phyloP scores from a whole-genome alignment of 2,113 vertebrate species.

The Osmerus mordax region DNA sequence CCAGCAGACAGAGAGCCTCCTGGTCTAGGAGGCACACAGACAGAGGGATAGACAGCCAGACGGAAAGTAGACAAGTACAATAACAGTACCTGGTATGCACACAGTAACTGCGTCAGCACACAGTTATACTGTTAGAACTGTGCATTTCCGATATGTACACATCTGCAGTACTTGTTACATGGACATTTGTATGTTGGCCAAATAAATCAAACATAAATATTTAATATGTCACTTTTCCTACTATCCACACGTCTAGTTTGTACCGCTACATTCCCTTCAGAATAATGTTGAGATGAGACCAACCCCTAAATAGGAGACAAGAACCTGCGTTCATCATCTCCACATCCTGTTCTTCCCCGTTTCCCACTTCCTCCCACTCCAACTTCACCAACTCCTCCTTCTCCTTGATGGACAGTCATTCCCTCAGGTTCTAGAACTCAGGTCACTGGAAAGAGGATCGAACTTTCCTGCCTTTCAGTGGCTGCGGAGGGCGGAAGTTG shows the following conservation, averaged over 20 bases:
- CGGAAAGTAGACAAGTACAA: neutral
- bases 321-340: too few species aligned
- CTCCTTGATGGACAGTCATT: too few species aligned
- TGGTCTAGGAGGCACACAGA: neutral
- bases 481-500: slow-evolving; percentile 93
- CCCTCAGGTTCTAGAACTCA: slow-evolving; percentile 28
- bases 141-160: slow-evolving; percentile 26
- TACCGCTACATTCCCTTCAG: too few species aligned
- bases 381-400: neutral
- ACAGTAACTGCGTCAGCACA: slow-evolving; percentile 6
- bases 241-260: too few species aligned
- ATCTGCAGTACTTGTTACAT: too few species aligned
- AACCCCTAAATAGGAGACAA: too few species aligned
- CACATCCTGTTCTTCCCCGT: too few species aligned
- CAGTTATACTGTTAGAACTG: slow-evolving; percentile 27
- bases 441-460: slow-evolving; percentile 83
- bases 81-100: slow-evolving; percentile 5
- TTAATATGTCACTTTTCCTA: too few species aligned
- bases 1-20: slow-evolving; percentile 11
- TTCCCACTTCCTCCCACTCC: too few species aligned
- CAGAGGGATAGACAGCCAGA: neutral
- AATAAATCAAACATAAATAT: too few species aligned
- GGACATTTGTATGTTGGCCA: too few species aligned
- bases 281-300: too few species aligned
- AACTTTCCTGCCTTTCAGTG: slow-evolving; percentile 85